Evolutionary conservation across 2,888 invertebrate genomes (phyloP).

Genomic region (Pardosa pseudoannulata): DNA sequence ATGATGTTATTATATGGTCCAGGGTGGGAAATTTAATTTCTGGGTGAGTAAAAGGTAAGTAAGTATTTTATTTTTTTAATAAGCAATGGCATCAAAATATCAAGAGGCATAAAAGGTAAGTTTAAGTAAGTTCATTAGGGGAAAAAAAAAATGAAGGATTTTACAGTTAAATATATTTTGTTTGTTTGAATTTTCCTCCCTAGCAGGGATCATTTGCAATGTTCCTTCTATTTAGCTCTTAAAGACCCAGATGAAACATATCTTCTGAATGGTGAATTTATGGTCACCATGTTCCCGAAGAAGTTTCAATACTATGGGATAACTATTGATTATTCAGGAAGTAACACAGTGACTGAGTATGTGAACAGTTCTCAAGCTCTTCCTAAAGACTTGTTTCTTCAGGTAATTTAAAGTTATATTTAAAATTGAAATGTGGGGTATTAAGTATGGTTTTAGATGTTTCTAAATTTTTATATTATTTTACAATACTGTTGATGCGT

Average conservation of each 20-base stretch:
- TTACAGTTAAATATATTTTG: too few relatives aligned
- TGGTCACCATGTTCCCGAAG: slow-evolving; percentile 83
- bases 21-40: too few relatives aligned
- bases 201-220: too few relatives aligned
- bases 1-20: too few relatives aligned
- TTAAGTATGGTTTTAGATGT: background rate
- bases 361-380: slow-evolving; percentile 84
- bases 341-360: slow-evolving; percentile 83
- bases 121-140: background rate
- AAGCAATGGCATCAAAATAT: background rate
- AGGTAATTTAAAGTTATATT: slow-evolving; percentile 78
- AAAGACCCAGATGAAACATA: slow-evolving; percentile 83
- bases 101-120: background rate
- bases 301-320: slow-evolving; percentile 83
- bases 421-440: background rate
- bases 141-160: background rate
- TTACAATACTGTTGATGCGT: too few relatives aligned
- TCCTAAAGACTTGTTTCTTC: slow-evolving; percentile 82
- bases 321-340: slow-evolving; percentile 82
- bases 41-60: background rate
- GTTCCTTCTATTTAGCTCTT: slow-evolving; percentile 80
- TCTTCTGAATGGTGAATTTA: slow-evolving; percentile 86
- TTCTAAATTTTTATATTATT: too few relatives aligned
- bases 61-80: background rate
- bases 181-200: too few relatives aligned